Evolutionary conservation across 2,797 vertebrate species (phyloP).

Genomic region (Hylomyscus alleni): DNA sequence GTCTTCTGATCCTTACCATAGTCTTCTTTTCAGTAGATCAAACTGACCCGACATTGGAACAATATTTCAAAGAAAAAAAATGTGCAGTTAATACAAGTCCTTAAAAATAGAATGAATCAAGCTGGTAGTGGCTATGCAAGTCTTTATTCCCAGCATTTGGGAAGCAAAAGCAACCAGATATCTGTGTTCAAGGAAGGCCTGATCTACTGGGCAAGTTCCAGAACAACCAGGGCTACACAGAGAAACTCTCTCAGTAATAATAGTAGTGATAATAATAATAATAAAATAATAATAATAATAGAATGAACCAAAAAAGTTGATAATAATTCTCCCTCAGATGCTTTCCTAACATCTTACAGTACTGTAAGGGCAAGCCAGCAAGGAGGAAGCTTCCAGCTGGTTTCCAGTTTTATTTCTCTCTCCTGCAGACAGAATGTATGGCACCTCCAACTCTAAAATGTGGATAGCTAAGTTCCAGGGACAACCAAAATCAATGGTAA

Average conservation of each 20-base stretch:
- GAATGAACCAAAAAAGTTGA: not conserved
- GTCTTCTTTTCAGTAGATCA: conserved; percentile 31
- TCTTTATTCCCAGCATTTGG: not conserved
- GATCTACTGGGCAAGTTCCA: not conserved
- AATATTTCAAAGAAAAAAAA: conserved; percentile 52
- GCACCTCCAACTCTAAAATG: not conserved
- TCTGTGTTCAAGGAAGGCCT: not conserved
- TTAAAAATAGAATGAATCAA: conserved; percentile 29
- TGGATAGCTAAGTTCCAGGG: not conserved
- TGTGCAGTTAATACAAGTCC: not conserved
- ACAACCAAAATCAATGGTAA: not conserved
- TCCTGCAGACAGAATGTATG: not conserved
- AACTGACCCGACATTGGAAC: not conserved
- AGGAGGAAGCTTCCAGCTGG: not conserved
- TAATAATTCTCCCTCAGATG: not conserved
- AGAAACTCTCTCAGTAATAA: not conserved
- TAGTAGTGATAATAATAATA: not conserved
- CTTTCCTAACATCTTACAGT: not conserved
- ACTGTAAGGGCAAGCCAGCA: not conserved
- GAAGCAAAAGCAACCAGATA: not conserved
- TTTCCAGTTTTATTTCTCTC: not conserved
- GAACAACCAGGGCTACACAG: not conserved
- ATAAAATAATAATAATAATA: not conserved
- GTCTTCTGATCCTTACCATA: conserved; percentile 48
- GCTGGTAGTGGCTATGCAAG: not conserved